Conservation (phyloP, 1,140 invertebrate genomes). For the Pantala flavescens region DNA sequence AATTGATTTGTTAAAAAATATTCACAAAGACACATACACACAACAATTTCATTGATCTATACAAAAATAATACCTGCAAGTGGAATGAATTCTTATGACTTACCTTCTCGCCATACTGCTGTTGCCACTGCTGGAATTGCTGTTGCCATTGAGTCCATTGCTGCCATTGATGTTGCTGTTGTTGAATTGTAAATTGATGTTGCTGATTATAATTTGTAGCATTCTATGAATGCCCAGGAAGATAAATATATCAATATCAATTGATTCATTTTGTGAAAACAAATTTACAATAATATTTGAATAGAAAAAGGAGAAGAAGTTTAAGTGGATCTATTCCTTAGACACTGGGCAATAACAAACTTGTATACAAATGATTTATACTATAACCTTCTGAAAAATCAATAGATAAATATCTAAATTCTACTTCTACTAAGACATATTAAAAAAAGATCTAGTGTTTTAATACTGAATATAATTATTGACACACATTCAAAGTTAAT, state of each 20-base stretch:
- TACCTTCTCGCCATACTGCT: constrained; percentile 69
- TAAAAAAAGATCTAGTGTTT: too few species aligned
- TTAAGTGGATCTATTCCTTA: not conserved
- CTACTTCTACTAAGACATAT: too few species aligned
- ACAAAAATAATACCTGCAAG: too few species aligned
- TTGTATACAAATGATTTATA: not conserved
- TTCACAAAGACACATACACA: too few species aligned
- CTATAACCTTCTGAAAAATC: too few species aligned
- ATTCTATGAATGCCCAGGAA: constrained; percentile 13
- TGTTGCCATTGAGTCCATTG: constrained; percentile 77
- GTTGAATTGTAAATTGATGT: constrained; percentile 14
- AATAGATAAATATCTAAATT: too few species aligned
- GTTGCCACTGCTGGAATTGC: constrained; percentile 73
- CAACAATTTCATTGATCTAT: too few species aligned
- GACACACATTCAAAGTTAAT: too few species aligned
- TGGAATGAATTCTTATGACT: too few species aligned
- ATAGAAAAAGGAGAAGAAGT: not conserved
- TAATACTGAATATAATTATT: too few species aligned
- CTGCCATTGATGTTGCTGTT: constrained; percentile 67
- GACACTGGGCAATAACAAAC: not conserved
- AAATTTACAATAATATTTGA: not conserved
- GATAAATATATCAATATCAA: not conserved
- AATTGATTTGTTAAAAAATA: too few species aligned
- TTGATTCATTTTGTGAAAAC: not conserved
- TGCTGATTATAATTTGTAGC: constrained; percentile 15